A percentile compares a stretch with the other conserved stretches of the same genome.
phyloP scores from a whole-genome alignment of 1,140 invertebrate genomes.

The Euwallacea fornicatus region DNA sequence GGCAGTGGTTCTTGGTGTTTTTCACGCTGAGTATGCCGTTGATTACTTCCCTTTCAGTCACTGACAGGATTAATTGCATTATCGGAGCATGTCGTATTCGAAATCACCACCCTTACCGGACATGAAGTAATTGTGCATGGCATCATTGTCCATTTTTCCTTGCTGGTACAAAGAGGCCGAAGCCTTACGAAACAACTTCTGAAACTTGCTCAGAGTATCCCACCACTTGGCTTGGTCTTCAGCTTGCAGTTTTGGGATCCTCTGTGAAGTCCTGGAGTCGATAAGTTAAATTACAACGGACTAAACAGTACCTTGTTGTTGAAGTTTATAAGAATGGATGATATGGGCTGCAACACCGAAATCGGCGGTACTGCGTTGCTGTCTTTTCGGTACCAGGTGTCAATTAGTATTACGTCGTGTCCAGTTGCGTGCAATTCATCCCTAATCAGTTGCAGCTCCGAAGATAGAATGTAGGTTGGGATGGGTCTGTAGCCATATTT shows the following conservation, averaged over 20 bases:
- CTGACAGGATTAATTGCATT: constrained; percentile 57
- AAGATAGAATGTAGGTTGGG: constrained; percentile 91
- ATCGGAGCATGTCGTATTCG: not conserved
- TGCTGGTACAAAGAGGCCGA: constrained; percentile 80
- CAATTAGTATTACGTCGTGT: constrained; percentile 81
- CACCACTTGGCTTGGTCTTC: constrained; percentile 96
- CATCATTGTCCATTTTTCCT: constrained; percentile 88
- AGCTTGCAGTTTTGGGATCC: constrained; percentile 92
- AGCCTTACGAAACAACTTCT: constrained; percentile 91
- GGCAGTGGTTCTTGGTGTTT: constrained; percentile 93
- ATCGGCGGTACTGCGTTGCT: constrained; percentile 92
- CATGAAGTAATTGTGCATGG: constrained; percentile 99
- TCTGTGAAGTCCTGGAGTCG: constrained; percentile 56
- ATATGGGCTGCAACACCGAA: constrained; percentile 94
- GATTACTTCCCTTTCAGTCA: constrained; percentile 96
- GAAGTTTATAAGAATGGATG: constrained; percentile 95
- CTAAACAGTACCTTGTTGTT: constrained; percentile 85
- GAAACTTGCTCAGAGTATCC: constrained; percentile 94
- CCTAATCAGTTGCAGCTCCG: constrained; percentile 86
- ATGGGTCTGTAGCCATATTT: constrained; percentile 98
- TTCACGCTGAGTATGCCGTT: constrained; percentile 92
- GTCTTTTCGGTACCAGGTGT: constrained; percentile 96
- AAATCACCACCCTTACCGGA: constrained; percentile 68
- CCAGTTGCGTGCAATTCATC: constrained; percentile 77
- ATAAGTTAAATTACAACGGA: constrained; percentile 5